phyloP scores from a whole-genome alignment of 2,113 vertebrate species.

The Rhabdomys dilectus region DNA sequence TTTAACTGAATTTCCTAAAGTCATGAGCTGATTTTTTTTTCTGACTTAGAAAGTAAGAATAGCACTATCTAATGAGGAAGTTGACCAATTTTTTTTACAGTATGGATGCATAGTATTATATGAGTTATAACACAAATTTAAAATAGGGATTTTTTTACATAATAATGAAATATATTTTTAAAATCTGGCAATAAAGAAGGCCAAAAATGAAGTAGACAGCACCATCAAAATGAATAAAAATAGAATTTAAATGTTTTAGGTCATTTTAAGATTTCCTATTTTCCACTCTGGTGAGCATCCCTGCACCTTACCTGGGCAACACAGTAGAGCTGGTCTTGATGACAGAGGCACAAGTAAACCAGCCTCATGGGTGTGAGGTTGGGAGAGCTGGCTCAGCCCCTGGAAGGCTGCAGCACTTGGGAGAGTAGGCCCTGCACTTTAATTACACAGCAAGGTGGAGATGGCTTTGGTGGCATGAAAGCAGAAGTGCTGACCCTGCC shows the following conservation, averaged over 20 bases:
- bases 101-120: neutral
- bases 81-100: neutral
- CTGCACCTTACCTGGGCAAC: neutral
- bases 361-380: neutral
- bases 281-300: neutral
- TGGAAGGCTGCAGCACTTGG: neutral
- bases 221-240: slow-evolving; percentile 6
- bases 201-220: neutral
- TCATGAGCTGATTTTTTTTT: neutral
- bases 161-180: slow-evolving; percentile 18
- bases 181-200: neutral
- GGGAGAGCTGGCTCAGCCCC: neutral
- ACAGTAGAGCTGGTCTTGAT: neutral
- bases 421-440: neutral
- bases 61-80: neutral
- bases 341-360: neutral
- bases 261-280: neutral
- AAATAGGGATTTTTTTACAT: neutral
- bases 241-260: slow-evolving; percentile 26
- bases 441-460: neutral
- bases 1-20: slow-evolving; percentile 48
- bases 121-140: neutral
- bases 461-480: neutral
- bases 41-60: neutral
- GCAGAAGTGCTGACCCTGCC: neutral